phyloP scores from a whole-genome alignment of 2,888 invertebrate species.

The Antheraea assamensis region DNA sequence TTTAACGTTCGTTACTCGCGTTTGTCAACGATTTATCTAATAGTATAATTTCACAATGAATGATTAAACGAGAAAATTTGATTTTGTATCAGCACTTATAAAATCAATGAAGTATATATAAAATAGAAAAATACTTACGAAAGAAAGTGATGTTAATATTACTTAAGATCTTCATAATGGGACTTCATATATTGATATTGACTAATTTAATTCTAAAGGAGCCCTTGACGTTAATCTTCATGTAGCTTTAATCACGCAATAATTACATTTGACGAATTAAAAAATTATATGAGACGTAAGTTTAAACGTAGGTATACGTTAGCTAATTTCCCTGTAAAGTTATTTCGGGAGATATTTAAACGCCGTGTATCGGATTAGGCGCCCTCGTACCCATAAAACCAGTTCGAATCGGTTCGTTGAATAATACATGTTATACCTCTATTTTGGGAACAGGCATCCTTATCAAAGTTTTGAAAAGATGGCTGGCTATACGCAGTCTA shows the following conservation, averaged over 20 bases:
- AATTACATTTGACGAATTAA: background rate
- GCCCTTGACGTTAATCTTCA: background rate
- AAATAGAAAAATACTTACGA: background rate
- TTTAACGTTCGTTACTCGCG: background rate
- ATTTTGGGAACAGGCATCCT: slow-evolving; percentile 71
- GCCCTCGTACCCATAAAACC: slow-evolving; percentile 64
- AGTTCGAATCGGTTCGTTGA: slow-evolving; percentile 69
- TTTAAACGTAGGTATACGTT: slow-evolving; percentile 22
- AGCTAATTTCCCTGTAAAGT: slow-evolving; percentile 22
- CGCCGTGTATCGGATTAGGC: slow-evolving; percentile 58
- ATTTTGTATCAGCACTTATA: background rate
- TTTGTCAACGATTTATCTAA: background rate
- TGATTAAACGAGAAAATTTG: background rate
- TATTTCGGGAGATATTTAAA: slow-evolving; percentile 52
- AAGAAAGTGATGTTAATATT: background rate
- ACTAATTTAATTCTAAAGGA: background rate
- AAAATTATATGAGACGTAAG: slow-evolving; percentile 1
- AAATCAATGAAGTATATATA: background rate
- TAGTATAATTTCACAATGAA: background rate
- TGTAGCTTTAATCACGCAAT: too few relatives aligned
- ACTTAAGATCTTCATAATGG: background rate
- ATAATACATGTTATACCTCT: slow-evolving; percentile 71
- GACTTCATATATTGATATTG: background rate
- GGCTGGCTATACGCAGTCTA: slow-evolving; percentile 30
- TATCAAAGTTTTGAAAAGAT: slow-evolving; percentile 58